Percentiles rank a stretch among this genome's conserved stretches.
Evolutionary conservation across 2,113 vertebrate species (phyloP).

Genomic region (Miniopterus natalensis): DNA sequence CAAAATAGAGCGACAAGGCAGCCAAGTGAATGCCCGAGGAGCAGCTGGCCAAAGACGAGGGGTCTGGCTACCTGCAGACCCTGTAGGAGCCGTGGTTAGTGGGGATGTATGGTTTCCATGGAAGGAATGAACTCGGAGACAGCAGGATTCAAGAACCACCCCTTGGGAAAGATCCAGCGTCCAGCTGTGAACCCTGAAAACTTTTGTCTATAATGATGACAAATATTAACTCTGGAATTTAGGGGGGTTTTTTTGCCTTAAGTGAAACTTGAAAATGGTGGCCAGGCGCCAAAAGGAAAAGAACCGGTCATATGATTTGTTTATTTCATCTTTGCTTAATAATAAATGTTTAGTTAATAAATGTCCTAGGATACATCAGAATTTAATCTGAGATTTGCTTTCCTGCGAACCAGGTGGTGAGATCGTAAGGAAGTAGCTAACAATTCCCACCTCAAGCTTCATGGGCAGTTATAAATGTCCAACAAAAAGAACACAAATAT

Average conservation of each 20-base stretch:
- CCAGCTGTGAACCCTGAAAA: neutral
- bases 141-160: neutral
- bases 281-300: neutral
- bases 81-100: neutral
- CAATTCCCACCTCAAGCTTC: neutral
- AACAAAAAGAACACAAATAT: neutral
- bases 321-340: conserved; percentile 22
- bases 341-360: conserved; percentile 19
- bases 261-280: neutral
- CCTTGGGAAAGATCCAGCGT: neutral
- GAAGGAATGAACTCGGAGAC: neutral
- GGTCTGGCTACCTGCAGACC: neutral
- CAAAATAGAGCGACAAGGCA: neutral
- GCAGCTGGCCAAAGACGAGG: no score
- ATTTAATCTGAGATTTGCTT: neutral
- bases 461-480: neutral
- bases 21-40: neutral
- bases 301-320: neutral
- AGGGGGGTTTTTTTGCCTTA: neutral
- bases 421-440: neutral
- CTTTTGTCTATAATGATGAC: neutral
- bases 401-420: neutral
- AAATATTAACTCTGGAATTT: neutral
- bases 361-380: neutral
- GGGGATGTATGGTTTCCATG: neutral